Evolutionary conservation across 2,888 invertebrate genomes (phyloP), one percentile per base, ranked within the genome.

Genomic region (Lasioglossum malachurum): DNA sequence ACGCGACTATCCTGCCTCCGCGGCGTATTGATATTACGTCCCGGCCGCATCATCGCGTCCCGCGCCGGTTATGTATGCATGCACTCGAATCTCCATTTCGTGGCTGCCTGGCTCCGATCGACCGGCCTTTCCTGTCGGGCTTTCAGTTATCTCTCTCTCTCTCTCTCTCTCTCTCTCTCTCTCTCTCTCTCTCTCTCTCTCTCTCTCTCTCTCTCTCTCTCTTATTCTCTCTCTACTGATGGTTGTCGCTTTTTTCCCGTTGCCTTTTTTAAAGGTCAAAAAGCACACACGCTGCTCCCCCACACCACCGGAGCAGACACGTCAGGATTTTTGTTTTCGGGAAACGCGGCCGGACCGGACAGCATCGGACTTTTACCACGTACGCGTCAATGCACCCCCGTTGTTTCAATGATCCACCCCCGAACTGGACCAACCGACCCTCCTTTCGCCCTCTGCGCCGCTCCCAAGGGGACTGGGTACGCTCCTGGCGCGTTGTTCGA

Each of bases 1-100:
- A 95, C 94, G 93, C 94, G 93, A 93, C 94, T 91, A 92, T 90
- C 89, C 88, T 87, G 88, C 90, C 87, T 88, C 86, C 88, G 83
- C 86, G 87, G 89, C 91, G 88, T 92, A 92, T 92, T 92, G 92
- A 92, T 91, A 92, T 92, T 92, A 92, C 90, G 89, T 89, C 86
- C 76, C 84, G 87, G 82, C 82, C 53, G 53, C 53, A 85, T 80
- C 83, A 79, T 78, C 86, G 75, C 80, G 78, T 79, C 82, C 90
- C 80, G 67, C 74, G 44, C 72, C 53, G 81, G 82, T 86, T 80
- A 80, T 87, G 78, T 76, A 80, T 79, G 77, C 82, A 79, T 46
- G 76, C 80, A 89, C 87, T 91, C 84, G 87, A 89, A 91, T 88
- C 90, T 91, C 91, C 89, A 91, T 91, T 89, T 86, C 86, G 87